Evolutionary conservation across 2,888 invertebrate genomes (phyloP), one percentile per base, ranked within the genome.

Genomic region (Tetrapedia diversipes): DNA sequence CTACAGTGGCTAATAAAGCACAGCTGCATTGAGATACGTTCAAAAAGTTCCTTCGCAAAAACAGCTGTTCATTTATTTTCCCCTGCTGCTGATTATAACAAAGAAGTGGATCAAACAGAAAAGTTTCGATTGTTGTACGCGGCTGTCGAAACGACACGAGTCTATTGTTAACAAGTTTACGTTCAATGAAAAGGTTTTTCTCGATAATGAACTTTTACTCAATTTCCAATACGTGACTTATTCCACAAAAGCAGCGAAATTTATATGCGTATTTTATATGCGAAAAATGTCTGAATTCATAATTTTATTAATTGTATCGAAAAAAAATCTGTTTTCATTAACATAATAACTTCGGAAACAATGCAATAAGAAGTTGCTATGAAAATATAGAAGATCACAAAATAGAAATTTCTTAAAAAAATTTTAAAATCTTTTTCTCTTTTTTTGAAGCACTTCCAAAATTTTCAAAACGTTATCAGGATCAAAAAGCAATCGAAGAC

Each of bases 41-140:
- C n/a, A 24, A 14, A 56, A 37, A 39, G 39, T 39, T 41, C 1
- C n/a, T 8, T n/a, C 57, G 19, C 4, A 43, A 27, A 60, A 37
- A 60, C 53, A 67, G 45, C 60, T 27, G 57, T 56, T 27, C 51
- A 47, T 57, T 64, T 63, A 24, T 41, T 59, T 16, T 11, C 14
- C 22, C 24, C 22, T 14, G 27, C 27, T 24, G 57, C 66, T 37
- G 61, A 76, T 47, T 39, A 37, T 34, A 39, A 54, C 54, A 61
- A 71, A 71, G 71, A 71, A 78, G 63, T 32, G 72, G 49, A 72
- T 72, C 67, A 41, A 77, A 57, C 65, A 51, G 64, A 49, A 60
- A 75, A 60, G 60, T 76, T 64, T 24, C 47, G 10, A 53, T 29
- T 37, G 29, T 54, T 27, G 47, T 41, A 24, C 51, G 34, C 24